Conservation (phyloP, 2,113 vertebrate species). For the Varanus salvator region DNA sequence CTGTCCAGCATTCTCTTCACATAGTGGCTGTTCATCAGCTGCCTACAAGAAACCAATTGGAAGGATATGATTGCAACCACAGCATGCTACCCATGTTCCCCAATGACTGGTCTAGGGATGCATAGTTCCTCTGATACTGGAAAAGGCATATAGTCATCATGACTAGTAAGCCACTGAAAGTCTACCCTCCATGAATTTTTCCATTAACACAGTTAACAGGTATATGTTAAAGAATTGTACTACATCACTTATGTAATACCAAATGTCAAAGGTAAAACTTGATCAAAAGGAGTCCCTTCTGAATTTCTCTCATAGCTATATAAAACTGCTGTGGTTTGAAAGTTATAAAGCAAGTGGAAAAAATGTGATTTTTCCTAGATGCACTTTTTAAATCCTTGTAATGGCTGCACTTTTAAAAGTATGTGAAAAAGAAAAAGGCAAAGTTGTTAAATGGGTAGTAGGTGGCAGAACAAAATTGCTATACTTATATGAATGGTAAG, state of each 20-base stretch:
- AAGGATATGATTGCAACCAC: too few relatives aligned
- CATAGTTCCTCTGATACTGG: too few relatives aligned
- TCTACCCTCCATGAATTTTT: too few relatives aligned
- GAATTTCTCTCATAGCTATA: constrained; percentile 28
- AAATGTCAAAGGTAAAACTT: constrained; percentile 30
- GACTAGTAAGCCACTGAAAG: too few relatives aligned
- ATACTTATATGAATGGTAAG: constrained; percentile 57
- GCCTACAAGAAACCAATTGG: too few relatives aligned
- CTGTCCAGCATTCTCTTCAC: too few relatives aligned
- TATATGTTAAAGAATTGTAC: constrained; percentile 10
- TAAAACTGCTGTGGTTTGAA: constrained; percentile 57
- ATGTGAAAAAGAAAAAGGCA: constrained; percentile 54
- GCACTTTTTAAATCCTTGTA: constrained; percentile 35
- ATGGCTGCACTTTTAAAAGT: constrained; percentile 32
- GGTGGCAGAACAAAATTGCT: constrained; percentile 61
- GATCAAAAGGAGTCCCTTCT: constrained; percentile 9
- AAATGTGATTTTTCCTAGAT: constrained; percentile 43
- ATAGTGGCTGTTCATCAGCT: too few relatives aligned
- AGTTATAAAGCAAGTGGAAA: constrained; percentile 54
- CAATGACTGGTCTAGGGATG: too few relatives aligned
- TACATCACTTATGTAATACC: constrained; percentile 10
- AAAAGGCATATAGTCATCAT: too few relatives aligned
- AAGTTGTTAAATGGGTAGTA: constrained; percentile 53
- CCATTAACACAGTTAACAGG: constrained; percentile 11
- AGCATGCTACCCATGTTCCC: too few relatives aligned